Conservation (phyloP, 1,140 invertebrate genomes). For the Hirudo medicinalis region DNA sequence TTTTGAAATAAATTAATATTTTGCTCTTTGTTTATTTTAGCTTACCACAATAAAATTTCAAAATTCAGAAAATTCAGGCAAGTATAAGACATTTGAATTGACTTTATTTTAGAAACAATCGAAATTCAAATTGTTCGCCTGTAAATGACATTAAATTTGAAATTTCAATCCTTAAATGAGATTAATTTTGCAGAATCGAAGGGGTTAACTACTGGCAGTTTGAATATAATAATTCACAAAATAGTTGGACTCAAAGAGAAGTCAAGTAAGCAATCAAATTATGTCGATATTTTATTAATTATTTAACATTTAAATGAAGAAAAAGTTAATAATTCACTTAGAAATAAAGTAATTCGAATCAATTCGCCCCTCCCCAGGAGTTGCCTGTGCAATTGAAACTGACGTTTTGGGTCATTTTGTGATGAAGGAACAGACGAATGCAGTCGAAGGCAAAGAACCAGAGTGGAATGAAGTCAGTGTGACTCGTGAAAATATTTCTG, state of each 20-base stretch:
- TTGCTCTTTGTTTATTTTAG: too few species aligned
- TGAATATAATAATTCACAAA: slow-evolving; percentile 65
- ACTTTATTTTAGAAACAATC: neutral
- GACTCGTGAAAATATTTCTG: neutral
- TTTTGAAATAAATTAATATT: too few species aligned
- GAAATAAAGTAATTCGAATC: neutral
- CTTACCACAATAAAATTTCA: too few species aligned
- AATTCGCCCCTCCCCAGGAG: slow-evolving; percentile 44
- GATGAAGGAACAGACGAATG: slow-evolving; percentile 67
- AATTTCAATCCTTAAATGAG: neutral
- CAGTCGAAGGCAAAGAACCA: slow-evolving; percentile 48
- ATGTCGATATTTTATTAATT: neutral
- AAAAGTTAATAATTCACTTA: too few species aligned
- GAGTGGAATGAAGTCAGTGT: slow-evolving; percentile 51
- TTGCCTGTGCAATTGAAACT: slow-evolving; percentile 75
- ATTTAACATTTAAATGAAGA: neutral
- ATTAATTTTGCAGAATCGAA: slow-evolving; percentile 7
- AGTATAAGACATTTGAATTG: neutral
- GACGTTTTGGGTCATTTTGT: slow-evolving; percentile 90
- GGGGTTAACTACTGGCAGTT: slow-evolving; percentile 50
- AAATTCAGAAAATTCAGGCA: too few species aligned
- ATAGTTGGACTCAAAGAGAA: slow-evolving; percentile 60
- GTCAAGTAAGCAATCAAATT: slow-evolving; percentile 44
- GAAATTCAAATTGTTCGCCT: too few species aligned
- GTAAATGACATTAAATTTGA: neutral